These are phyloP conservation scores for Phocides pigmalion DNA, from an alignment of 1,140 invertebrate genomes.

Conservation along the genomic window DNA sequence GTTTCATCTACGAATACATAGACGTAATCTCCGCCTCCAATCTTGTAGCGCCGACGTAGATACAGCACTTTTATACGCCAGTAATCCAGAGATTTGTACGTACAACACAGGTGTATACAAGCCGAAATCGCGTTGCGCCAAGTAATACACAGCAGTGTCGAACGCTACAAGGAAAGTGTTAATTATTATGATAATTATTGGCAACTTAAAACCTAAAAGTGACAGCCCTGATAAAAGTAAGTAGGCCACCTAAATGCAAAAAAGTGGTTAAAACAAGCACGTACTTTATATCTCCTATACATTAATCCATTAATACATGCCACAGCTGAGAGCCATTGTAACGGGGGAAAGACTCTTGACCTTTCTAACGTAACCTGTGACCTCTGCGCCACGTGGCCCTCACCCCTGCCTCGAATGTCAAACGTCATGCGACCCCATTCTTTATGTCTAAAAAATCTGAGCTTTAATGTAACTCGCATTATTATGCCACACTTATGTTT, in stretches of 20 bases:
- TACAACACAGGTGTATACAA: no score
- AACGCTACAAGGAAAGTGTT: no score
- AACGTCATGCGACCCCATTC: conserved; percentile 33
- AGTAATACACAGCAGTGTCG: no score
- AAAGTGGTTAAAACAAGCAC: not conserved
- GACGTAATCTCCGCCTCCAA: no score
- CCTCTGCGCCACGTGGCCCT: conserved; percentile 49
- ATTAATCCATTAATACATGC: conserved; percentile 10
- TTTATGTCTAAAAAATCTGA: conserved; percentile 24
- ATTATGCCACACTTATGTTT: conserved; percentile 46
- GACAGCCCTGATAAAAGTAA: no score
- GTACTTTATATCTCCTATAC: not conserved
- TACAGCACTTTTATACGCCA: no score
- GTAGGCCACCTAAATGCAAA: not conserved
- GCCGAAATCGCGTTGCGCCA: no score
- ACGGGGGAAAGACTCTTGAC: conserved; percentile 43
- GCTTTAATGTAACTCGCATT: conserved; percentile 32
- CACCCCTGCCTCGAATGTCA: conserved; percentile 34
- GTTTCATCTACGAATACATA: no score
- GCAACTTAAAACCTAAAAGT: no score
- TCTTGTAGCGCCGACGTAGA: no score
- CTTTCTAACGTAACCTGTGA: conserved; percentile 53
- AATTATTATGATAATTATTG: no score
- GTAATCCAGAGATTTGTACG: no score
- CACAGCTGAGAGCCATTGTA: conserved; percentile 14